These are phyloP conservation scores for Diachasmimorpha longicaudata DNA, from an alignment of 1,140 invertebrate genomes.

Conservation along the genomic window DNA sequence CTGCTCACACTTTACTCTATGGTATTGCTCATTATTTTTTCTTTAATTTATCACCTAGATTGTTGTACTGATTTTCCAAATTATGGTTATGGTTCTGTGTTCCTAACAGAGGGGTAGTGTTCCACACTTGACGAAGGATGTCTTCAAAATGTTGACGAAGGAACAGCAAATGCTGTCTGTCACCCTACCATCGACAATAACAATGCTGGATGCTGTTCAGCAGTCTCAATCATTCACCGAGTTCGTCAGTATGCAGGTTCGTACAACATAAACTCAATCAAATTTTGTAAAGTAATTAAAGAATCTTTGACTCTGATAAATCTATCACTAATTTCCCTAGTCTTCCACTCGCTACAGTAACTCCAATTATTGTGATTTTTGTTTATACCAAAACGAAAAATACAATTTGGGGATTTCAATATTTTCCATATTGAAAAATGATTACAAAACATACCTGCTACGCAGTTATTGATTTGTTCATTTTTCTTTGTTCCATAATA, in stretches of 20 bases:
- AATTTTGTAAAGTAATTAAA: too few species aligned
- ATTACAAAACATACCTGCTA: too few species aligned
- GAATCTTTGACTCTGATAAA: neutral
- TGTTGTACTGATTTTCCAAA: constrained; percentile 1
- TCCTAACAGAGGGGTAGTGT: constrained; percentile 67
- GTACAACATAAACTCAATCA: neutral
- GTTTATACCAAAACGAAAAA: too few species aligned
- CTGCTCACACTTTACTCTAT: constrained; percentile 64
- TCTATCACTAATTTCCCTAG: neutral
- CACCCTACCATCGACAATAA: constrained; percentile 64
- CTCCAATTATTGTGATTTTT: too few species aligned
- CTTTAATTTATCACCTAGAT: neutral
- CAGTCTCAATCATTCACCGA: constrained; percentile 62
- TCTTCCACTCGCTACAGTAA: too few species aligned
- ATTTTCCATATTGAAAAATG: too few species aligned
- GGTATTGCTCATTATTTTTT: constrained; percentile 47
- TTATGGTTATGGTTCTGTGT: neutral
- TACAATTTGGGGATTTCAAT: too few species aligned
- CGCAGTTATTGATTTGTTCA: too few species aligned
- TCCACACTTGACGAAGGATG: constrained; percentile 71
- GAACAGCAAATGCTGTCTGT: constrained; percentile 65
- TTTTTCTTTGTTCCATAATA: too few species aligned
- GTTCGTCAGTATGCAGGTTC: constrained; percentile 67
- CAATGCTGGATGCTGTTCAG: constrained; percentile 64
- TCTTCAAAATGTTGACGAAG: constrained; percentile 65